These are phyloP conservation scores for Homalodisca vitripennis DNA, from an alignment of 1,140 invertebrate species.

Conservation along the genomic window DNA sequence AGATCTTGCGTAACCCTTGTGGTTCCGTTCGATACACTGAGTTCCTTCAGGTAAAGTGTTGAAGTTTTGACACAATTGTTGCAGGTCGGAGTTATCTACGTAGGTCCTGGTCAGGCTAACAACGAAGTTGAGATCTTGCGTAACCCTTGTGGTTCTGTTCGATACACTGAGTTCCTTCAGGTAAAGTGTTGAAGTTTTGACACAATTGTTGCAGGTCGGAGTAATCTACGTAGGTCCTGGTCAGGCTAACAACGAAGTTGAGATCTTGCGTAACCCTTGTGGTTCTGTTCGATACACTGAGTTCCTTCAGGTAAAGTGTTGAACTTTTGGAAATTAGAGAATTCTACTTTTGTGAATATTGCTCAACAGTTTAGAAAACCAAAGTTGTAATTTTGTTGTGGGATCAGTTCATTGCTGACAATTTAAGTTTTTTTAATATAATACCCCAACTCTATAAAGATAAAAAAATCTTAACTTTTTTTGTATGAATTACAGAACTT, in stretches of 20 bases:
- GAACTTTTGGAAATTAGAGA: no score
- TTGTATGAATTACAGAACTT: no score
- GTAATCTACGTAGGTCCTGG: conserved; percentile 88
- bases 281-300: conserved; percentile 68
- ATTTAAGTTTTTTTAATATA: no score
- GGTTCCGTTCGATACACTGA: conserved; percentile 68
- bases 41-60: conserved; percentile 62
- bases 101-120: conserved; percentile 82
- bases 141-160: conserved; percentile 80
- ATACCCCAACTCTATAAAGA: no score
- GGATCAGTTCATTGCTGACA: no score
- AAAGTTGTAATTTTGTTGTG: no score
- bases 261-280: conserved; percentile 84
- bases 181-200: no score
- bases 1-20: conserved; percentile 84
- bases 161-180: conserved; percentile 58
- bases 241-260: conserved; percentile 81
- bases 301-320: conserved; percentile 62
- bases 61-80: no score
- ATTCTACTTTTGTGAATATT: no score
- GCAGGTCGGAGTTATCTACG: conserved; percentile 90
- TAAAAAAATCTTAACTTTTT: no score
- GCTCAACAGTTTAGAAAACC: no score
- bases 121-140: conserved; percentile 84
- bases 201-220: no score